phyloP scores from a whole-genome alignment of 2,113 vertebrate species.

The Peucedramus taeniatus region DNA sequence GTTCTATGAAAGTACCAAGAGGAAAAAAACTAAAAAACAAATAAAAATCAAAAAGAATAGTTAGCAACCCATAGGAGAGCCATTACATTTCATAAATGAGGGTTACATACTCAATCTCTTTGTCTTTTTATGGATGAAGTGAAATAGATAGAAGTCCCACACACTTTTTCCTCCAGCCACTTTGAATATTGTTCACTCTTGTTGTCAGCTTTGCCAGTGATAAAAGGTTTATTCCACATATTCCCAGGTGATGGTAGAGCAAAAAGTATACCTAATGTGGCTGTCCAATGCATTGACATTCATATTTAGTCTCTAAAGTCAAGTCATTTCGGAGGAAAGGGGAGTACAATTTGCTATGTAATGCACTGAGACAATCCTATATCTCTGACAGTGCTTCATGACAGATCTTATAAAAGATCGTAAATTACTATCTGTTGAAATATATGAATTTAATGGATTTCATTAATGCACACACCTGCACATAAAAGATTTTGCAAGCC shows the following conservation, averaged over 20 bases:
- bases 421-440: constrained; percentile 83
- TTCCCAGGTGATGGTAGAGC: background rate
- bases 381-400: constrained; percentile 73
- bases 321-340: constrained; percentile 50
- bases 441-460: constrained; percentile 81
- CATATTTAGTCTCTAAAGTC: constrained; percentile 64
- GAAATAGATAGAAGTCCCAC: constrained; percentile 40
- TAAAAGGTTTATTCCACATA: constrained; percentile 59
- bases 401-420: constrained; percentile 77
- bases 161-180: constrained; percentile 48
- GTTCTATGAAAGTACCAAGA: background rate
- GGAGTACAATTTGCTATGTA: constrained; percentile 62
- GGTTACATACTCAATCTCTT: constrained; percentile 21
- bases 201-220: constrained; percentile 9
- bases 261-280: constrained; percentile 19
- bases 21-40: background rate
- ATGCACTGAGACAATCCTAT: constrained; percentile 71
- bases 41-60: background rate
- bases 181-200: constrained; percentile 53
- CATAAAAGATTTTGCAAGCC: constrained; percentile 71
- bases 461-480: constrained; percentile 76
- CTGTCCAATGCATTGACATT: constrained; percentile 60
- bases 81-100: constrained; percentile 27
- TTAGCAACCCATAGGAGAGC: constrained; percentile 19
- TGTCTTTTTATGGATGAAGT: constrained; percentile 33